These are phyloP conservation scores for Tridacna gigas DNA, from an alignment of 2,888 invertebrate genomes.

Conservation along the genomic window DNA sequence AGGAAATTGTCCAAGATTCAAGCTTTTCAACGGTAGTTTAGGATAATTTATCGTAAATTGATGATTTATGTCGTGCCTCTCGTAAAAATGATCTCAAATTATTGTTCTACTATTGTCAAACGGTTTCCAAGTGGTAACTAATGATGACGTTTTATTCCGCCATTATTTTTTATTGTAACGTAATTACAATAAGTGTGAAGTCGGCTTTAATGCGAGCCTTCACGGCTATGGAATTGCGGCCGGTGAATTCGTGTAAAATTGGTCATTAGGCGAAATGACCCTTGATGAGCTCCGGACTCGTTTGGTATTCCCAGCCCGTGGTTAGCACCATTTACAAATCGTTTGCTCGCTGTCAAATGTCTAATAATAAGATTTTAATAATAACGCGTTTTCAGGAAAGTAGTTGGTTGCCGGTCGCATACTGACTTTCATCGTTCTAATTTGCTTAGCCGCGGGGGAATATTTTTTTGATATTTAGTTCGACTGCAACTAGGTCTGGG, in stretches of 20 bases:
- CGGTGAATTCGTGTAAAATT: slow-evolving; percentile 59
- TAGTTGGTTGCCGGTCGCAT: background rate
- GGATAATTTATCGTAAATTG: slow-evolving; percentile 69
- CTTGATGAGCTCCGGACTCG: slow-evolving; percentile 65
- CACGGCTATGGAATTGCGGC: slow-evolving; percentile 51
- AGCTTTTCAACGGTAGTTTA: slow-evolving; percentile 64
- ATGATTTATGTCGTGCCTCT: slow-evolving; percentile 63
- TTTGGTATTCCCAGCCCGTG: slow-evolving; percentile 59
- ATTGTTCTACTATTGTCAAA: slow-evolving; percentile 61
- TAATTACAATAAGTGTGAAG: slow-evolving; percentile 61
- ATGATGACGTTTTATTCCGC: slow-evolving; percentile 58
- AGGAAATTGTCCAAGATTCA: slow-evolving; percentile 64
- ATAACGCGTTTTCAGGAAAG: slow-evolving; percentile 8
- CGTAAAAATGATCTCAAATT: slow-evolving; percentile 64
- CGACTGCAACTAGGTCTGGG: too few species aligned
- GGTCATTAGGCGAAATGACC: slow-evolving; percentile 68
- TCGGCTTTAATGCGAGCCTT: slow-evolving; percentile 47
- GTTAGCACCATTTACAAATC: slow-evolving; percentile 61
- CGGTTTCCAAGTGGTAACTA: slow-evolving; percentile 60
- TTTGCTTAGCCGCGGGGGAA: background rate
- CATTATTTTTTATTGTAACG: slow-evolving; percentile 66
- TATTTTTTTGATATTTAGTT: background rate
- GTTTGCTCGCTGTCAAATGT: slow-evolving; percentile 37
- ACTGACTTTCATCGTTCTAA: background rate
- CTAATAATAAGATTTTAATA: slow-evolving; percentile 22